Evolutionary conservation across 2,113 vertebrate species (phyloP), one percentile per base, ranked within the genome.

Genomic region (Gopherus evgoodei): DNA sequence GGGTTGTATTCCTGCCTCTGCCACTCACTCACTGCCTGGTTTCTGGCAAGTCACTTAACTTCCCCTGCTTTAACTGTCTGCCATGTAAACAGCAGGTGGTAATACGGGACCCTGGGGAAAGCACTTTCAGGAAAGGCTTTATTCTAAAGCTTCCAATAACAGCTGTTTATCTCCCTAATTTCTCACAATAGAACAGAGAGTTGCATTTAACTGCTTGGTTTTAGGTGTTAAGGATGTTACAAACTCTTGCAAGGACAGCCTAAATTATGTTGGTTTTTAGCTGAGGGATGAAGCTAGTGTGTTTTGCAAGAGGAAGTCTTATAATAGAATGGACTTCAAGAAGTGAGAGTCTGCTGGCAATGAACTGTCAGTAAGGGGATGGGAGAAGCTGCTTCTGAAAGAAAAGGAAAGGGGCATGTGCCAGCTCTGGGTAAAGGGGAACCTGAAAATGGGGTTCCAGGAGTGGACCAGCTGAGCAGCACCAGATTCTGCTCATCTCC

Each of bases 111-210:
- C 49, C 10, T 3, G 44, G 53, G 79, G 38, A 59, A 56, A 25
- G 69, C 4, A 44, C 47, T 9, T 3, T 5, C 24, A 56, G 93
- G 93, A 94, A 91, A 93, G 93, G 94, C 11, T 62, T 72, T 47
- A 83, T 35, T 88, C 2, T 29, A 1, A 56, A 1, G 4, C 57
- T 53, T 79, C 93, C 89, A 31, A 84, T 31, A 81, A 16, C 4
- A 56, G 87, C 84, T 90, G 93, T 84, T 89, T 84, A 65, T 75
- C 38, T 87, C 54, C 1, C 38, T 25, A 4, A 24, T 83, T n/a
- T 11, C 16, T 86, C 83, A 56, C 69, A 57, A 42, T 13, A 3
- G 72, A 84, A 87, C 1, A 12, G 62, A 56, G 29, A 10, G 0
- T 29, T 11, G 52, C 19, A 1, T 6, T 69, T 2, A 17, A 80